Evolutionary conservation across 2,888 invertebrate genomes (phyloP).

Genomic region (Amphiduros pacificus): DNA sequence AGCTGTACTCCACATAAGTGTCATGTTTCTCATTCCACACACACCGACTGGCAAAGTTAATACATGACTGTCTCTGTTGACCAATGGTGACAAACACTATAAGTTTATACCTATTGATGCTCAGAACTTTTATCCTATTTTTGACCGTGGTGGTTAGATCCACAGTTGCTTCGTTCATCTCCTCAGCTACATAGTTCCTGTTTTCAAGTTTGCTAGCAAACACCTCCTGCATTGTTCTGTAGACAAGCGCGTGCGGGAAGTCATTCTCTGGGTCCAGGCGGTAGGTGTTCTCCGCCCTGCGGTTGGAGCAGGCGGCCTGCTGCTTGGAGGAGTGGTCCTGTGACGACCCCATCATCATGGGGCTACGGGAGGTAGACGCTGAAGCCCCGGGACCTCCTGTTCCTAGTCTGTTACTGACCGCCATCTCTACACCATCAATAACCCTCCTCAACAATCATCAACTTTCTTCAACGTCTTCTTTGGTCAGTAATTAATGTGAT

Average conservation of each 20-base stretch:
- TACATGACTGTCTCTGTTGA: background rate
- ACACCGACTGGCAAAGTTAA: background rate
- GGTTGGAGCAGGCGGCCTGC: too few relatives aligned
- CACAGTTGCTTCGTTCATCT: background rate
- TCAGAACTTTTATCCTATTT: background rate
- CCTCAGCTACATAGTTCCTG: background rate
- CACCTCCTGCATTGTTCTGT: background rate
- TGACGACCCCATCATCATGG: too few relatives aligned
- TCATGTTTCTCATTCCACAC: background rate
- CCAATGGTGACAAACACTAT: background rate
- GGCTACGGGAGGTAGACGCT: too few relatives aligned
- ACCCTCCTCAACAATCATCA: too few relatives aligned
- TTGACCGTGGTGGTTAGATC: background rate
- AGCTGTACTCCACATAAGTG: background rate
- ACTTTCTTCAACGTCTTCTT: too few relatives aligned
- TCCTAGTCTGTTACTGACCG: too few relatives aligned
- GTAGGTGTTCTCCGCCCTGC: slow-evolving; percentile 2
- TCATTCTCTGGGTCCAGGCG: background rate
- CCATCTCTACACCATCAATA: too few relatives aligned
- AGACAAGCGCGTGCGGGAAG: background rate
- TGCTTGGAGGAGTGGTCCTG: too few relatives aligned
- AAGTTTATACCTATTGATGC: background rate
- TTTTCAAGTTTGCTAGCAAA: background rate
- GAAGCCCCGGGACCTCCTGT: too few relatives aligned
- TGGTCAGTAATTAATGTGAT: too few relatives aligned